Conservation (phyloP, 2,888 invertebrate genomes). For the Anodontia alba region DNA sequence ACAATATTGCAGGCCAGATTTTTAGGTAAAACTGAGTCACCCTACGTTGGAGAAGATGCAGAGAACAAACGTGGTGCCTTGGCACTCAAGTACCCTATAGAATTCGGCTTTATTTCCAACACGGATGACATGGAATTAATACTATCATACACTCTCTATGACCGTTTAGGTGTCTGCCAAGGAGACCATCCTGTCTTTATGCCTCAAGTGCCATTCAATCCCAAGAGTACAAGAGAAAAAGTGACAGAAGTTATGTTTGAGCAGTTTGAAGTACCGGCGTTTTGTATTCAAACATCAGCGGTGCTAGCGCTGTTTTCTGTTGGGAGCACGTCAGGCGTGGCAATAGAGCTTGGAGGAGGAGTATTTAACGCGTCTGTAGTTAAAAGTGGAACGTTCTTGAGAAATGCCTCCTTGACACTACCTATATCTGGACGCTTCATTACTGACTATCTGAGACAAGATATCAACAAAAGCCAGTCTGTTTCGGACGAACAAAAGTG, state of each 20-base stretch:
- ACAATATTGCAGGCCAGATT: background rate
- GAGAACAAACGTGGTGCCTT: background rate
- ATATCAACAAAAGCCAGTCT: background rate
- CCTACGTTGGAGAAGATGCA: conserved; percentile 3
- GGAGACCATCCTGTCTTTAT: background rate
- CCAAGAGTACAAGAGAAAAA: background rate
- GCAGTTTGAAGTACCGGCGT: background rate
- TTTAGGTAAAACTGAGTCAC: background rate
- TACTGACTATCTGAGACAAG: background rate
- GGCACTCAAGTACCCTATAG: conserved; percentile 8
- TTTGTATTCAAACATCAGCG: conserved; percentile 2
- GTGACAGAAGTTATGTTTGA: conserved; percentile 6
- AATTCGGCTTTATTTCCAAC: background rate
- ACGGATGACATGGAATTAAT: conserved; percentile 6
- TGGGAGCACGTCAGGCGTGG: background rate
- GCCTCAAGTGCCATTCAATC: background rate
- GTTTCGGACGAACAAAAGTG: background rate
- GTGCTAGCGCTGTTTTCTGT: background rate
- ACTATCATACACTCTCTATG: background rate
- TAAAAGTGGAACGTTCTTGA: background rate
- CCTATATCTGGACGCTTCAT: background rate
- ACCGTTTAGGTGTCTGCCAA: background rate
- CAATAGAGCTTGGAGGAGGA: background rate
- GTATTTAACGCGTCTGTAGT: background rate
- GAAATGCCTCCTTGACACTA: background rate